Evolutionary conservation across 2,113 vertebrate species (phyloP).

Genomic region (Mesocricetus auratus): DNA sequence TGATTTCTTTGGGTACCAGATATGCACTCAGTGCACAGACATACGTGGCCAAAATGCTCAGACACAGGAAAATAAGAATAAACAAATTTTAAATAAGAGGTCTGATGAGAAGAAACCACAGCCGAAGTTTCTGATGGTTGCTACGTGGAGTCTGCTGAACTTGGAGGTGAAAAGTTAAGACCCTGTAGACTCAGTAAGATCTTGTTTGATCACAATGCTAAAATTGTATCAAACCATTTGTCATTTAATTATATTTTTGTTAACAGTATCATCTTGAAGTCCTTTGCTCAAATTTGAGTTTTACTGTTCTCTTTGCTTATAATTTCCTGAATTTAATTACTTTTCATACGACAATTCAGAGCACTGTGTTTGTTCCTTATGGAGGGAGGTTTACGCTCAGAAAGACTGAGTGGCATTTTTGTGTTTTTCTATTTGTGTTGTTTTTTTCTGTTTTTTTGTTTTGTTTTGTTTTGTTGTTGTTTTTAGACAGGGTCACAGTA

Average conservation of each 20-base stretch:
- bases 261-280: conserved; percentile 1
- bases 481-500: too few relatives aligned
- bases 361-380: background rate
- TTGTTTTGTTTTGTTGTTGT: background rate
- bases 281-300: conserved; percentile 33
- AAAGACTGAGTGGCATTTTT: background rate
- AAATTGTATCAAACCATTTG: background rate
- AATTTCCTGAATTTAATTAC: conserved; percentile 39
- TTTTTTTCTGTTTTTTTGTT: background rate
- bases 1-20: background rate
- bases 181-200: background rate
- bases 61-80: background rate
- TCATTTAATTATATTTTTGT: background rate
- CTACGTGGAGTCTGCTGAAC: background rate
- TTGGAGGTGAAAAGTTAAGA: background rate
- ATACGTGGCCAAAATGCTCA: background rate
- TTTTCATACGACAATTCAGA: background rate
- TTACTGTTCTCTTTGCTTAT: conserved; percentile 25
- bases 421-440: background rate
- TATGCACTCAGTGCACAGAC: background rate
- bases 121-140: background rate
- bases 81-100: background rate
- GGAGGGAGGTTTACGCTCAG: background rate
- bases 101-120: background rate
- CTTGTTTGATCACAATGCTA: background rate